These are phyloP conservation scores for Nudaria mundana DNA, from an alignment of 2,888 invertebrate genomes.

Conservation along the genomic window DNA sequence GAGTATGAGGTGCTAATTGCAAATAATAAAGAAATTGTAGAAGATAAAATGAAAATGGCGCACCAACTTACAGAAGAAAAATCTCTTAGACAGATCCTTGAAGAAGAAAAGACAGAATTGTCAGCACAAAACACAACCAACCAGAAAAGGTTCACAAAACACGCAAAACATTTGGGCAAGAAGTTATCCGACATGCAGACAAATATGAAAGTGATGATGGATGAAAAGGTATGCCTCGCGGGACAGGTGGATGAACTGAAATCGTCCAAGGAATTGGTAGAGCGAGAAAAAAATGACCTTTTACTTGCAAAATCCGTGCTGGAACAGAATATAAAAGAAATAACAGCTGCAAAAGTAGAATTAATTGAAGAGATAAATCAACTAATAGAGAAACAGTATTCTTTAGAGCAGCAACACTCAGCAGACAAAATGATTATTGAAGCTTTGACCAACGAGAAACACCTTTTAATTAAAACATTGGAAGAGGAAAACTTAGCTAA, in stretches of 20 bases:
- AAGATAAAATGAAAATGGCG: conserved; percentile 30
- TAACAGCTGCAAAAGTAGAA: conserved; percentile 14
- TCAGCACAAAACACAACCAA: conserved; percentile 22
- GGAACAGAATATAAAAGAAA: conserved; percentile 19
- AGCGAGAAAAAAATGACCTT: conserved; percentile 39
- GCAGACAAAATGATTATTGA: conserved; percentile 10
- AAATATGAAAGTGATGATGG: conserved; percentile 17
- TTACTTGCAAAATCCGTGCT: conserved; percentile 28
- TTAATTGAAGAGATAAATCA: conserved; percentile 13
- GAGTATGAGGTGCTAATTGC: conserved; percentile 25
- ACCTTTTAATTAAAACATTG: conserved; percentile 15
- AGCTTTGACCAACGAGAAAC: conserved; percentile 23
- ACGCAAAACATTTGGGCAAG: conserved; percentile 1
- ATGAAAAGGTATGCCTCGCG: conserved; percentile 43
- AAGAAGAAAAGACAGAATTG: conserved; percentile 27
- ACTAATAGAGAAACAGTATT: conserved; percentile 14
- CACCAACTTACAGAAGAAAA: conserved; percentile 31
- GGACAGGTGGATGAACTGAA: conserved; percentile 46
- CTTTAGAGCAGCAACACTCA: conserved; percentile 14
- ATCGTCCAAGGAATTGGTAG: conserved; percentile 35
- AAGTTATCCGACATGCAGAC: conserved; percentile 27
- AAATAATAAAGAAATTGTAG: conserved; percentile 29
- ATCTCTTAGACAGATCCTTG: conserved; percentile 31
- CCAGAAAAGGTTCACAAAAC: conserved; percentile 7
- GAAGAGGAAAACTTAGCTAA: conserved; percentile 16